Evolutionary conservation across 2,113 vertebrate species (phyloP), one percentile per base, ranked within the genome.

Genomic region (Paramisgurnus dabryanus): DNA sequence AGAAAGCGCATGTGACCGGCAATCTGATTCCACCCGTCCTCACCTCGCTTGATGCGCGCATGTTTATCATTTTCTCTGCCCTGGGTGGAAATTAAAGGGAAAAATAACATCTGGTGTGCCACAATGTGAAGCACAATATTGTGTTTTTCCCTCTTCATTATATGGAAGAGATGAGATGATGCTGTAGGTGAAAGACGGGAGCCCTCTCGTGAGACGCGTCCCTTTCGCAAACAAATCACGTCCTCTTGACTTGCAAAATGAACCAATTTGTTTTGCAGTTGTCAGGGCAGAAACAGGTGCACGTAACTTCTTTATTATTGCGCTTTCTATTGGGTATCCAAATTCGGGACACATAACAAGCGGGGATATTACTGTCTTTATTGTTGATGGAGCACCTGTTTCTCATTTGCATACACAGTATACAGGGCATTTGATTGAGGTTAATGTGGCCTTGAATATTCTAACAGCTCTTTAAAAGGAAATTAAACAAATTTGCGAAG

Each of bases 31-130:
- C 2, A 50, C 68, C 27, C 64, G 39, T 80, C 67, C 67, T 58
- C 58, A 10, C n/a, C 47, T 8, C 49, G 15, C 39, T 61, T 15
- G 22, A n/a, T 67, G 71, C 41, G 60, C 40, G 79, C 64, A 22
- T 74, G 81, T 75, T 69, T 65, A 77, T 47, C 34, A 43, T 71
- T 73, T 27, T 40, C 39, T 74, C 76, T 82, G 69, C 39, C 43
- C 49, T 81, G 85, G 83, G 80, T 82, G 64, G n/a, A 67, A 86
- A 87, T 85, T 64, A 84, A 82, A 80, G 72, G 18, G 34, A 60
- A 39, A 40, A 79, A 85, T 65, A 82, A 76, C 50, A 80, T 81
- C 67, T 84, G 71, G 55, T 63, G 72, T n/a, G 53, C 43, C 58
- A 57, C 68, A 72, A 64, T 43, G 58, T 60, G 61, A 66, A 73